phyloP scores from a whole-genome alignment of 2,113 vertebrate species.

The Athene cunicularia region DNA sequence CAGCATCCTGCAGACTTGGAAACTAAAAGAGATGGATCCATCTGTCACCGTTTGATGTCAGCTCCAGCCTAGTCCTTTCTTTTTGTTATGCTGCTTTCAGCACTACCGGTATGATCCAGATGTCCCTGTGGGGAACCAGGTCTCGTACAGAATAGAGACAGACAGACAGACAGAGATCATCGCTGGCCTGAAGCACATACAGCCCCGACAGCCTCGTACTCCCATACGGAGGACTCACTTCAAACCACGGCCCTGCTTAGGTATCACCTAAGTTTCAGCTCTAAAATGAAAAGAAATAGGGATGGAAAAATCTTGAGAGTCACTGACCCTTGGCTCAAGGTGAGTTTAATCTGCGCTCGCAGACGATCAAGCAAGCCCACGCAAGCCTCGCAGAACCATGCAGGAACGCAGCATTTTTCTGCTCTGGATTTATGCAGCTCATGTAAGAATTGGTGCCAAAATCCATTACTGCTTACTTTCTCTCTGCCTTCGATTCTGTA shows the following conservation, averaged over 20 bases:
- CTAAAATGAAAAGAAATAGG: rapidly evolving
- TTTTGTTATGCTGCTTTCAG: not conserved
- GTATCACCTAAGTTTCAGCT: not conserved
- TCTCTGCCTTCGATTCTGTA: not conserved
- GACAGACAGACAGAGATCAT: not conserved
- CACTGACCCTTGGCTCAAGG: not conserved
- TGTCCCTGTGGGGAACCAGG: not conserved
- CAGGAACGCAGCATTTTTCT: rapidly evolving
- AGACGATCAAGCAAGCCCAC: not conserved
- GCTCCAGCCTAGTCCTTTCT: not conserved
- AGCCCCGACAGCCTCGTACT: not conserved
- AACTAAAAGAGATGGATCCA: not conserved
- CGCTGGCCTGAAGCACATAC: not conserved
- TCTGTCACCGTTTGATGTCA: not conserved
- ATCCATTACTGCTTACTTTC: not conserved
- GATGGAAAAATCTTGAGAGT: not conserved
- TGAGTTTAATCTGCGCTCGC: rapidly evolving
- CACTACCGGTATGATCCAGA: not conserved
- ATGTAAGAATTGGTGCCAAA: not conserved
- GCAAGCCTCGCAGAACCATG: not conserved
- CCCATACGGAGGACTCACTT: not conserved
- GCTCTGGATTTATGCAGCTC: not conserved
- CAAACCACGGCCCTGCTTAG: rapidly evolving
- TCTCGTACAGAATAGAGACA: not conserved
- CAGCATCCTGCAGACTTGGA: not conserved